phyloP scores from a whole-genome alignment of 2,888 invertebrate species.

The Clanis bilineata region DNA sequence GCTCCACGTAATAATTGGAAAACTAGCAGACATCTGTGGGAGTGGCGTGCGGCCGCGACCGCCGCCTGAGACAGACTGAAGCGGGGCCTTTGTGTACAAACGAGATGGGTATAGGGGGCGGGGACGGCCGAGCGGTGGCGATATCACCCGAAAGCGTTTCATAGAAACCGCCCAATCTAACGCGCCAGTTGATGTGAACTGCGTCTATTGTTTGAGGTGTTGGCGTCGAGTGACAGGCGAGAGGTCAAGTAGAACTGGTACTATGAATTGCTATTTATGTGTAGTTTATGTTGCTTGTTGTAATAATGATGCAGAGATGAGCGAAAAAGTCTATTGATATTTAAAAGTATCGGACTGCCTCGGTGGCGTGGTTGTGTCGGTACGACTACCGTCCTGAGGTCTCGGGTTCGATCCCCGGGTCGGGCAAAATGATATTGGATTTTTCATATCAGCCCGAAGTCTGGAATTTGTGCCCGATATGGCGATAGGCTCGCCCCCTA shows the following conservation, averaged over 20 bases:
- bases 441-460: too few species aligned
- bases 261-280: neutral
- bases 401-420: too few species aligned
- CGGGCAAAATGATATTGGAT: too few species aligned
- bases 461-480: too few species aligned
- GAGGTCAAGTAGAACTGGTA: neutral
- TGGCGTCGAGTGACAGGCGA: neutral
- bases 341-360: too few species aligned
- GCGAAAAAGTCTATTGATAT: neutral
- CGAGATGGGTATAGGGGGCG: constrained; percentile 46
- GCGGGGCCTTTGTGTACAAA: constrained; percentile 33
- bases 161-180: constrained; percentile 67
- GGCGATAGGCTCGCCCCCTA: too few species aligned
- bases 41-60: constrained; percentile 52
- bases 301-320: neutral
- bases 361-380: too few species aligned
- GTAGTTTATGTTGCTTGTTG: neutral
- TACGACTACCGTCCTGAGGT: too few species aligned
- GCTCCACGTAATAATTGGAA: constrained; percentile 77
- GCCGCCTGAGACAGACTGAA: constrained; percentile 50
- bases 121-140: constrained; percentile 66
- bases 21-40: constrained; percentile 69
- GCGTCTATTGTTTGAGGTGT: constrained; percentile 28
- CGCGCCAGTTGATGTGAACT: constrained; percentile 47
- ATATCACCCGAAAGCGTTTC: constrained; percentile 59